Percentiles rank a stretch among this genome's conserved stretches.
phyloP scores from a whole-genome alignment of 2,113 vertebrate genomes.

The Phocoena sinus region DNA sequence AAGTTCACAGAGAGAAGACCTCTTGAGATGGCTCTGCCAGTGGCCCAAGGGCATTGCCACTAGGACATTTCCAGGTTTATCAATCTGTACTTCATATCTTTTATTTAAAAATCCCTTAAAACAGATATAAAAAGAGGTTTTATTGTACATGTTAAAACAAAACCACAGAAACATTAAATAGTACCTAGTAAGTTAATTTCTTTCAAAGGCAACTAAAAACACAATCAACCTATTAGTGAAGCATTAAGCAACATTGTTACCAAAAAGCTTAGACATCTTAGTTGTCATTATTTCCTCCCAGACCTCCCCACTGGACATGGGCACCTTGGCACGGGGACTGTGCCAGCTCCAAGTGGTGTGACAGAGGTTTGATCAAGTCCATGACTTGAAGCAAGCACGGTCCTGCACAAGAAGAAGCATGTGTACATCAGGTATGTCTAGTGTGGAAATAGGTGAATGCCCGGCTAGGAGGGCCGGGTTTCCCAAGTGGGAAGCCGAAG shows the following conservation, averaged over 20 bases:
- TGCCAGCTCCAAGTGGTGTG: neutral
- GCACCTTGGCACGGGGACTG: fast-evolving
- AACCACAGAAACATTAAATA: neutral
- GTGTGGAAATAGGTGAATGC: fast-evolving
- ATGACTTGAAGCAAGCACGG: neutral
- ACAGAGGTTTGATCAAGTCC: neutral
- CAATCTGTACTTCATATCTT: neutral
- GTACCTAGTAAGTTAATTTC: neutral
- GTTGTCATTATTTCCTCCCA: neutral
- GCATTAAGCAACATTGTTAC: slow-evolving; percentile 7
- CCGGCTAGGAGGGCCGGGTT: neutral
- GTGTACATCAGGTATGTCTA: fast-evolving
- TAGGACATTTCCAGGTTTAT: neutral
- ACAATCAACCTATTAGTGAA: neutral
- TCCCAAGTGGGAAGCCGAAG: neutral
- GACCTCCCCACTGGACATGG: neutral
- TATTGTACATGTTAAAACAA: neutral
- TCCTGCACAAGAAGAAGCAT: neutral
- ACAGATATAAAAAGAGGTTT: neutral
- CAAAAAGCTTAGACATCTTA: slow-evolving; percentile 43
- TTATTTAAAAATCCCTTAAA: neutral
- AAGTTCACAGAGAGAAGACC: neutral
- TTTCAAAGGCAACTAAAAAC: neutral
- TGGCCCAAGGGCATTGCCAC: too few relatives aligned
- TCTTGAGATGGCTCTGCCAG: neutral